Conservation (phyloP, 2,888 invertebrate genomes). For the Drosophila pseudotakahashii region DNA sequence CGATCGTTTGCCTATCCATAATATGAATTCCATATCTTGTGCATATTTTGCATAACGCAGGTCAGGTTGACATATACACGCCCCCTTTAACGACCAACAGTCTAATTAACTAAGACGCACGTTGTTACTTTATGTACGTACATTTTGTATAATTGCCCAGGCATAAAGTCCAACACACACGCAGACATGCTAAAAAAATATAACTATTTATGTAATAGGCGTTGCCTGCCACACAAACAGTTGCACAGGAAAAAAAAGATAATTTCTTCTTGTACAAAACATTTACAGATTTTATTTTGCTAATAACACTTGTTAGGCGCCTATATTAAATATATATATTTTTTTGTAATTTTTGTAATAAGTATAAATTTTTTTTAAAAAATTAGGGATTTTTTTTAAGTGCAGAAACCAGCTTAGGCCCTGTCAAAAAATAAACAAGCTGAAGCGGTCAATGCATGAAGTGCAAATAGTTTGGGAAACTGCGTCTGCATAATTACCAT, state of each 20-base stretch:
- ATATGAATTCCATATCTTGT: conserved; percentile 2
- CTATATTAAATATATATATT: too few species aligned
- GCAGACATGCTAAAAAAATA: conserved; percentile 10
- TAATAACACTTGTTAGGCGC: too few species aligned
- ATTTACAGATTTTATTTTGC: too few species aligned
- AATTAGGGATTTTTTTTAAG: not conserved
- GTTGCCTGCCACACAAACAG: conserved; percentile 22
- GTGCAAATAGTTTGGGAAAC: conserved; percentile 58
- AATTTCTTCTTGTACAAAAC: not conserved
- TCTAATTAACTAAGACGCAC: conserved; percentile 43
- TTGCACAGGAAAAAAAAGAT: not conserved
- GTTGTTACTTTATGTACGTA: conserved; percentile 28
- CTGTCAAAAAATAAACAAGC: conserved; percentile 17
- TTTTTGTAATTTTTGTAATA: too few species aligned
- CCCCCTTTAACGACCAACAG: conserved; percentile 38
- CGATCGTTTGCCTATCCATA: conserved; percentile 1
- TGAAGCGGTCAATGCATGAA: conserved; percentile 60
- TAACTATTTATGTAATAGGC: conserved; percentile 37
- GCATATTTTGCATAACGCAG: conserved; percentile 30
- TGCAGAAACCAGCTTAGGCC: conserved; percentile 5
- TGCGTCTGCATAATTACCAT: conserved; percentile 52
- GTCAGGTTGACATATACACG: conserved; percentile 18
- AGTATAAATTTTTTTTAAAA: too few species aligned
- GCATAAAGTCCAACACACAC: conserved; percentile 26
- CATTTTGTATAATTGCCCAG: conserved; percentile 63